Evolutionary conservation across 1,140 invertebrate genomes (phyloP), one percentile per base, ranked within the genome.

Genomic region (Tetragonula clypearis): DNA sequence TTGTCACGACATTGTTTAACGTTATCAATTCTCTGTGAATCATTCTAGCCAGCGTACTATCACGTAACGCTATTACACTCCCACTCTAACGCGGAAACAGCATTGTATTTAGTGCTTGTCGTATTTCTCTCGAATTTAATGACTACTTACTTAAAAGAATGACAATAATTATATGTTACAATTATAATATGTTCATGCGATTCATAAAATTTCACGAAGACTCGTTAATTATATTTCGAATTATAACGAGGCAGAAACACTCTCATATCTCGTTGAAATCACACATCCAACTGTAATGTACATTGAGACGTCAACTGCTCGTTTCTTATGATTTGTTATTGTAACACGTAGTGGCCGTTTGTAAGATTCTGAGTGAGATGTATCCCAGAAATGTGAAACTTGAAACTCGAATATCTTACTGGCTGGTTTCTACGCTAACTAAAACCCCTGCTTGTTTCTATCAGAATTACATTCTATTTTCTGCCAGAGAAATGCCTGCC

Each of bases 331-430:
- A 82, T 68, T 77, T 77, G 58, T 76, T 76, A n/a, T 69, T 82
- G 41, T 12, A 56, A 1, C 15, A 9, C 12, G 26, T n/a, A 26
- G 53, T 19, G 35, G 17, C 72, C 60, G 21, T 75, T 75, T 26
- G n/a, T 76, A 75, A 65, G 41, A 68, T 53, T 49, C 35, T 65
- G 56, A 78, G 82, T 83, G 55, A 83, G 81, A 77, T 77, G 74
- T 78, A 78, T 78, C 55, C 65, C n/a, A 78, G 74, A 83, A 83
- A 83, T n/a, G 74, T 83, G 82, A 78, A 83, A 83, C 75, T 83
- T 83, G 82, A 83, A 78, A 77, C 82, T 76, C 62, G 74, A 78
- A 78, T 83, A 71, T 83, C 74, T 69, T 78, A 30, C 19, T n/a
- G 58, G 65, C 74, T 69, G 30, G 65, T 71, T 77, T 58, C 53